These are phyloP conservation scores for Myodes glareolus DNA, from an alignment of 2,113 vertebrate species.

Conservation along the genomic window DNA sequence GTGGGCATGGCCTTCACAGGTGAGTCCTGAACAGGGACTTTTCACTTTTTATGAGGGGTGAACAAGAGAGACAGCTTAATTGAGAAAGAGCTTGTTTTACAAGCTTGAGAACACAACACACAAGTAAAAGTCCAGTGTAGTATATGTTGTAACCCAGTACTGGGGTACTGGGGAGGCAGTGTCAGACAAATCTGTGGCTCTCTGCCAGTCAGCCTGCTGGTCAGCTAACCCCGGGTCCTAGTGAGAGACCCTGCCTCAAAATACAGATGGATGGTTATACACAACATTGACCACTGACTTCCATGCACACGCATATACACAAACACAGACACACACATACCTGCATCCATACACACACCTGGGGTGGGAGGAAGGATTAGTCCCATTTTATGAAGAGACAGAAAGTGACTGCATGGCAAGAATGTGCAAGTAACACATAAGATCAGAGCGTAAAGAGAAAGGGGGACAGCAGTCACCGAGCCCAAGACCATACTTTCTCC, in stretches of 20 bases:
- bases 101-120: background rate
- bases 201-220: background rate
- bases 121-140: background rate
- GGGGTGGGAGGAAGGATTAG: background rate
- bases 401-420: background rate
- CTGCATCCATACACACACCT: background rate
- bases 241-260: background rate
- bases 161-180: background rate
- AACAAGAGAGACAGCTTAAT: background rate
- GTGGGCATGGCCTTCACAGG: background rate
- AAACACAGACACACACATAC: background rate
- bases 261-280: background rate
- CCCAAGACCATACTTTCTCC: background rate
- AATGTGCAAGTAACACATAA: background rate
- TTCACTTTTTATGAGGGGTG: background rate
- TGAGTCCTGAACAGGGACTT: background rate
- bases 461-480: background rate
- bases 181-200: background rate
- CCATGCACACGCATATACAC: too few relatives aligned
- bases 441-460: background rate
- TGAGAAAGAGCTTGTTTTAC: background rate
- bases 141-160: background rate
- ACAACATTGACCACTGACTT: background rate
- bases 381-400: conserved; percentile 1
- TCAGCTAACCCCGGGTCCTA: background rate